A percentile compares a stretch with the other conserved stretches of the same genome.
Conservation (phyloP, 1,140 invertebrate genomes). For the Pogonognathellus flavescens region DNA sequence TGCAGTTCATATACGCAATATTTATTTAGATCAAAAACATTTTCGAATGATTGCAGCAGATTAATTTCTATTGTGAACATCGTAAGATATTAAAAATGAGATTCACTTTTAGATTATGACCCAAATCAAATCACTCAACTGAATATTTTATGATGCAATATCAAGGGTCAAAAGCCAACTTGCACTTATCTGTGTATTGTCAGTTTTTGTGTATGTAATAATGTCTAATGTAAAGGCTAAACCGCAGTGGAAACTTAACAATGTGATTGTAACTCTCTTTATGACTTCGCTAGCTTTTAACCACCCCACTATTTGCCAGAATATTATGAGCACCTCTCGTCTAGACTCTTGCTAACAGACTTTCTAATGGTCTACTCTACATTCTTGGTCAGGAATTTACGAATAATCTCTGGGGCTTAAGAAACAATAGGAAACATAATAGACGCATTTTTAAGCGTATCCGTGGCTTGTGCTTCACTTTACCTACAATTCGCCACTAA, state of each 20-base stretch:
- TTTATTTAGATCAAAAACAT: no score
- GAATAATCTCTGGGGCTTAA: no score
- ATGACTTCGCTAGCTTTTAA: not conserved
- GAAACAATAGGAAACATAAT: no score
- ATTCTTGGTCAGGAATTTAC: no score
- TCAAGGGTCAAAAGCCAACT: conserved; percentile 37
- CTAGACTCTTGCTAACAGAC: not conserved
- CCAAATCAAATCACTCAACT: conserved; percentile 10
- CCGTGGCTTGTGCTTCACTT: no score
- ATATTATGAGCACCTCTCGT: not conserved
- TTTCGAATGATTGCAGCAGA: no score
- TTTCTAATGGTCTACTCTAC: conserved; percentile 15
- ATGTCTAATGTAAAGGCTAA: not conserved
- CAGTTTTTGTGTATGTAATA: not conserved
- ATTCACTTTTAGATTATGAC: conserved; percentile 46
- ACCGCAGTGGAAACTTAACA: not conserved
- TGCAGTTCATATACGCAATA: no score
- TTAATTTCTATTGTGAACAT: not conserved
- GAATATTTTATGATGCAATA: conserved; percentile 33
- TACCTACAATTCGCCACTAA: no score
- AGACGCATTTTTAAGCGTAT: no score
- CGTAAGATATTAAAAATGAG: conserved; percentile 3
- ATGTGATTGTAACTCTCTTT: not conserved
- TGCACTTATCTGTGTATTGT: conserved; percentile 27
- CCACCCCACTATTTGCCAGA: not conserved